Base-by-base conservation (phyloP, 1,140 invertebrate genomes). In the Nephila pilipes region DNA sequence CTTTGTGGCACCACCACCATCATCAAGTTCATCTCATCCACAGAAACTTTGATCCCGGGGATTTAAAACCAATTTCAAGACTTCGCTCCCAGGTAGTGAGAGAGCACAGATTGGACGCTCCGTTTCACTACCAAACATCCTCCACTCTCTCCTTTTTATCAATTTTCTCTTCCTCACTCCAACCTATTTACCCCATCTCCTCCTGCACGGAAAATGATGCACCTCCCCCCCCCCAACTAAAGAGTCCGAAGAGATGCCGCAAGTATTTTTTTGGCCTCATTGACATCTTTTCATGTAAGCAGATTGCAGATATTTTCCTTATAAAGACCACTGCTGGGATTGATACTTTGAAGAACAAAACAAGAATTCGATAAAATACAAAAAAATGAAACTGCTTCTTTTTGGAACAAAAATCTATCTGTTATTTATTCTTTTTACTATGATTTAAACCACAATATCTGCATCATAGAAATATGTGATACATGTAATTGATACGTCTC, bases 51-150 rank as follows among this genome's bases (percentile, higher is more conserved):
- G 80, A 81, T 81, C 80, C 80, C 80, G 14, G 80, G 80, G 80
- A 81, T 81, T 38, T 81, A 81, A 81, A 81, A 81, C 80, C 46
- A 81, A 81, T 81, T 81, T 81, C 80, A 46, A 81, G 80, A 54
- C 80, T 81, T 81, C 65, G 65, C 65, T 75, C 5, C 65, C 16
- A 75, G 65, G 65, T 75, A 36, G 57, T 58, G 57, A 58, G 14
- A 58, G 57, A 58, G 65, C 65, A 32, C 65, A 75, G 65, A 75
- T 75, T 75, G 65, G 65, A 75, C 65, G 65, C 65, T 75, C 65
- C 65, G 65, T 75, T 75, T 75, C 65, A 75, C 65, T 75, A 29
- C 25, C 32, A 16, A 29, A 32, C 25, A 29, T 16, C 65, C 2
- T 14, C 16, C 16, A 18, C 16, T 32, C 29, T 32, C 65, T 10